Percentiles rank a stretch among this genome's conserved stretches.
These are phyloP conservation scores for Plecotus auritus DNA, from an alignment of 2,113 vertebrate genomes.

Conservation along the genomic window DNA sequence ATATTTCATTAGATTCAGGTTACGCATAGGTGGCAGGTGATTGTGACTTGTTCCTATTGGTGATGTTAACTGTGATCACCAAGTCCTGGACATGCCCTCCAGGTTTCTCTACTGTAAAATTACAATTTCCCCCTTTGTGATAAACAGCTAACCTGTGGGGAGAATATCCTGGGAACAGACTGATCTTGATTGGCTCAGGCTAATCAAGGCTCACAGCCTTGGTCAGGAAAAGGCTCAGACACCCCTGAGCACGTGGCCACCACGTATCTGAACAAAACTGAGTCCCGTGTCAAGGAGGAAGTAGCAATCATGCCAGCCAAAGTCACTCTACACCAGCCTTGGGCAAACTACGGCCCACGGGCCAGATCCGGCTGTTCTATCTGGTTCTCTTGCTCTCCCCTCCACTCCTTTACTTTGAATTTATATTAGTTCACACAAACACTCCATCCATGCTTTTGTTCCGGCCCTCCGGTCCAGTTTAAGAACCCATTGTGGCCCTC, in stretches of 20 bases:
- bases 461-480: too few relatives aligned
- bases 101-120: not conserved
- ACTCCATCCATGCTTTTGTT: too few relatives aligned
- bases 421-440: too few relatives aligned
- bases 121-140: not conserved
- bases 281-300: not conserved
- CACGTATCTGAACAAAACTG: not conserved
- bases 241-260: not conserved
- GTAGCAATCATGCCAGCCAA: not conserved
- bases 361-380: too few relatives aligned
- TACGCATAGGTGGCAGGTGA: not conserved
- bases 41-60: not conserved
- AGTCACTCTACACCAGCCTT: not conserved
- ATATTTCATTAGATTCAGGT: not conserved
- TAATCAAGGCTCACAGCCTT: not conserved
- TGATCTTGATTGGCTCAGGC: not conserved
- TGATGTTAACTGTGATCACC: not conserved
- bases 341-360: too few relatives aligned
- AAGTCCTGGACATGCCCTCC: not conserved
- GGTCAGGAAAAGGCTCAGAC: not conserved
- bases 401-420: too few relatives aligned
- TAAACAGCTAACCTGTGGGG: not conserved
- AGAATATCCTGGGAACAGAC: not conserved
- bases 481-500: too few relatives aligned
- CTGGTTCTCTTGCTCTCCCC: too few relatives aligned